Base-by-base conservation (phyloP, 2,113 vertebrate species). In the Dicrurus megarhynchus region DNA sequence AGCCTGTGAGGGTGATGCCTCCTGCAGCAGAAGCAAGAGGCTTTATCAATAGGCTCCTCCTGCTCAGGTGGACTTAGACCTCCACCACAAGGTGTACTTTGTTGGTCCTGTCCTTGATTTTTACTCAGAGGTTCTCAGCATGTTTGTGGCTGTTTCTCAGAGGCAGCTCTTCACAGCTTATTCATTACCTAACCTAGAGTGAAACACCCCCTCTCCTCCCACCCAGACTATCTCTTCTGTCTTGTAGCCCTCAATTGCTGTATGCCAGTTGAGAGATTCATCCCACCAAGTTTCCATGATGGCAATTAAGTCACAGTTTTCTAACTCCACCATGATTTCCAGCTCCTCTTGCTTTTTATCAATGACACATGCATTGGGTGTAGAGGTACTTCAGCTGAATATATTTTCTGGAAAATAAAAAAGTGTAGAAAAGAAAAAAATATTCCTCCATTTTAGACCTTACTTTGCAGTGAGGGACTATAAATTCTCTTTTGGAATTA, bases 51-150 rank as follows among this genome's bases (percentile, higher is more conserved):
- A 50, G 32, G 4, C 17, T 67, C 32, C 16, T 50, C 16, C 35
- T 32, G 11, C 16, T 59, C 52, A 42, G 52, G 44, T 6, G 18
- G 13, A 17, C 30, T 57, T 24, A 32, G 13, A 85, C 28, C 49
- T 44, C 30, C 33, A 4, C 8, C n/a, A 41, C 42, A 41, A 19
- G 0, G 0, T 6, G 16, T 18, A 2, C 5, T 50, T 50, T 12
- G 20, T 59, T 0, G 0, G 37, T 70, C 24, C 24, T 50, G 20
- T 50, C 71, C 30, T 50, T 76, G 32, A 42, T 44, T 68, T 76
- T 76, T 22, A 59, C 21, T 11, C 32, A 27, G 26, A 37, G 6
- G 26, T 44, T 68, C 37, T 59, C 52, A 59, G 37, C 26, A 30
- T 1, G 0, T 59, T 50, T 68, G 14, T 44, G 37, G 37, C 37